Conservation (phyloP, 1,140 invertebrate species). For the Drosophila pectinifera region DNA sequence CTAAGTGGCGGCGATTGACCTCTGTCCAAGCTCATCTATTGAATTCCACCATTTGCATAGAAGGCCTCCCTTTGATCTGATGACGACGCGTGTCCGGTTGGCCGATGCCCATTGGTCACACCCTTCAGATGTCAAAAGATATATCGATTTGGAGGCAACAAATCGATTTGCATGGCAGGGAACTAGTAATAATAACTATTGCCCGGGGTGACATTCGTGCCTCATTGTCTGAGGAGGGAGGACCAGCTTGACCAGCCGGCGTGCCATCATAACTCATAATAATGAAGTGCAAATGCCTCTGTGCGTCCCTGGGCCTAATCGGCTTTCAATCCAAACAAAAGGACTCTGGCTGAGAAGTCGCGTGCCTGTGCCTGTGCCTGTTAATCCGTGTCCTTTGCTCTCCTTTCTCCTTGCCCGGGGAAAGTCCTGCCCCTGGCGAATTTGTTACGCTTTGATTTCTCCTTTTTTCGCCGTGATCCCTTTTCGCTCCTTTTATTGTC, state of each 20-base stretch:
- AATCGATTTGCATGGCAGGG: slow-evolving; percentile 73
- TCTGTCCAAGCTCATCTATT: slow-evolving; percentile 75
- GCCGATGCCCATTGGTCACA: slow-evolving; percentile 73
- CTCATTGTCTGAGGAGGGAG: slow-evolving; percentile 66
- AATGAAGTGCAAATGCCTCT: slow-evolving; percentile 76
- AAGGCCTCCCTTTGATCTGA: slow-evolving; percentile 32
- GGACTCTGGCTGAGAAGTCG: slow-evolving; percentile 59
- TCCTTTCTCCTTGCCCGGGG: slow-evolving; percentile 44
- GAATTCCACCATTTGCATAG: slow-evolving; percentile 62
- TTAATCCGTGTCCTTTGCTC: slow-evolving; percentile 65
- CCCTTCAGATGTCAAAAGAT: slow-evolving; percentile 66
- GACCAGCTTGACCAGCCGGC: slow-evolving; percentile 45
- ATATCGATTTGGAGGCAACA: slow-evolving; percentile 57
- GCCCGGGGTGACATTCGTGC: slow-evolving; percentile 54
- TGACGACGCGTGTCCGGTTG: slow-evolving; percentile 61
- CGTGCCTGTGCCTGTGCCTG: slow-evolving; percentile 55
- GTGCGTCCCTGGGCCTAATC: slow-evolving; percentile 59
- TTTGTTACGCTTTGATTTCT: slow-evolving; percentile 81
- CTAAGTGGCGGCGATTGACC: slow-evolving; percentile 76
- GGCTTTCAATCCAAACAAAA: slow-evolving; percentile 70
- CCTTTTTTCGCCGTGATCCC: slow-evolving; percentile 53
- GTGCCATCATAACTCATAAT: slow-evolving; percentile 57
- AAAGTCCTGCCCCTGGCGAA: slow-evolving; percentile 58
- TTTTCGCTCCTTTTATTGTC: slow-evolving; percentile 67
- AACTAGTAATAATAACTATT: slow-evolving; percentile 67